These are phyloP conservation scores for Harpagoxenus sublaevis DNA, from an alignment of 2,888 invertebrate genomes.

Conservation along the genomic window DNA sequence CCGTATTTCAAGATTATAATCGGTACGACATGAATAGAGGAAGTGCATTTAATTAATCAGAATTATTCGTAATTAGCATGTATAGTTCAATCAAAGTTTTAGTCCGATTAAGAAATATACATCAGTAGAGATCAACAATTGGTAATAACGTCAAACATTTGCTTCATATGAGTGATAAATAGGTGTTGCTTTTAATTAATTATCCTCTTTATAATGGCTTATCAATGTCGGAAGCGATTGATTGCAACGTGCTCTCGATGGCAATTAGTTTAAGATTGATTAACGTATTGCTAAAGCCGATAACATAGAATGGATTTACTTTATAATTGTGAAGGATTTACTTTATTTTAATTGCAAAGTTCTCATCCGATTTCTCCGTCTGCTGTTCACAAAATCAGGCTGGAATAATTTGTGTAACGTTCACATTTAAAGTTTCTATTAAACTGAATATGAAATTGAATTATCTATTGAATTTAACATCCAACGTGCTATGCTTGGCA, in stretches of 20 bases:
- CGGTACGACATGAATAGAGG: not conserved
- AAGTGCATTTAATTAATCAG: constrained; percentile 7
- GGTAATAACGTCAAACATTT: constrained; percentile 6
- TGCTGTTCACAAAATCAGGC: not conserved
- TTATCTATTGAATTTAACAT: constrained; percentile 36
- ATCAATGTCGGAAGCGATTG: constrained; percentile 30
- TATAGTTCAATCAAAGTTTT: not conserved
- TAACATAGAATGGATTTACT: constrained; percentile 14
- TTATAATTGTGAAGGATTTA: constrained; percentile 7
- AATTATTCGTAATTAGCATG: constrained; percentile 18
- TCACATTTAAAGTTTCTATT: constrained; percentile 42
- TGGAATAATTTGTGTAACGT: constrained; percentile 21
- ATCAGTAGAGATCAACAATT: not conserved
- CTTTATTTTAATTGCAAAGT: constrained; percentile 22
- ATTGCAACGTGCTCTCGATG: constrained; percentile 27
- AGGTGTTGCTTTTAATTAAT: constrained; percentile 25
- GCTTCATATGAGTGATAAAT: not conserved
- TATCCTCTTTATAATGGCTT: constrained; percentile 19
- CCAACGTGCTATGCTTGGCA: constrained; percentile 11
- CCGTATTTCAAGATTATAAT: constrained; percentile 5
- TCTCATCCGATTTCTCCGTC: not conserved
- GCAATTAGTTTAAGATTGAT: constrained; percentile 40
- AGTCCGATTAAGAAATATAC: not conserved
- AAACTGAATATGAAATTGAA: constrained; percentile 21
- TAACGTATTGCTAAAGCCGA: constrained; percentile 28